Conservation (phyloP, 1,140 invertebrate species). For the Colletes latitarsis region DNA sequence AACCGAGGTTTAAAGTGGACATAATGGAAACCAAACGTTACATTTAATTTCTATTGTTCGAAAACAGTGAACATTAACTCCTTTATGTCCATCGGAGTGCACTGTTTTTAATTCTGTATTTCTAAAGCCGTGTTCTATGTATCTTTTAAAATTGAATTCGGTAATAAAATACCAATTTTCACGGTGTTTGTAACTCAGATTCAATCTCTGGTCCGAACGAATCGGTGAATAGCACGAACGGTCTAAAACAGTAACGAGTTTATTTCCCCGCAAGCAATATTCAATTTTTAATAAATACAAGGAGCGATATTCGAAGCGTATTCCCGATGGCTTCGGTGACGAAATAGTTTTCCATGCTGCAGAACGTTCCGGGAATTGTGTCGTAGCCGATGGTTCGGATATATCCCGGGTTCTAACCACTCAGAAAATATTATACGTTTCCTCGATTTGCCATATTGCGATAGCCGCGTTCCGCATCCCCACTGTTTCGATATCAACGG, state of each 20-base stretch:
- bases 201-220: no score
- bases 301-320: neutral
- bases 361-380: constrained; percentile 29
- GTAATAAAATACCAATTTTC: no score
- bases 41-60: neutral
- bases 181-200: no score
- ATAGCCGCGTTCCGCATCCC: constrained; percentile 2
- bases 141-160: no score
- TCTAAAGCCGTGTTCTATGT: no score
- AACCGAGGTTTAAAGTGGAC: constrained; percentile 50
- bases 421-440: constrained; percentile 46
- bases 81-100: no score
- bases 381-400: neutral
- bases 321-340: neutral
- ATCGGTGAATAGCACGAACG: no score
- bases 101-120: no score
- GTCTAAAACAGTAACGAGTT: no score
- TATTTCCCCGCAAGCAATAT: neutral
- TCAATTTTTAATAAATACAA: neutral
- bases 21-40: neutral
- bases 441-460: constrained; percentile 15
- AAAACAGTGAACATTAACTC: neutral
- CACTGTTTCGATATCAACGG: constrained; percentile 20
- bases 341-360: neutral
- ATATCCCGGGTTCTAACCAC: constrained; percentile 25